phyloP scores from a whole-genome alignment of 2,113 vertebrate species.

The Polypterus bichir region DNA sequence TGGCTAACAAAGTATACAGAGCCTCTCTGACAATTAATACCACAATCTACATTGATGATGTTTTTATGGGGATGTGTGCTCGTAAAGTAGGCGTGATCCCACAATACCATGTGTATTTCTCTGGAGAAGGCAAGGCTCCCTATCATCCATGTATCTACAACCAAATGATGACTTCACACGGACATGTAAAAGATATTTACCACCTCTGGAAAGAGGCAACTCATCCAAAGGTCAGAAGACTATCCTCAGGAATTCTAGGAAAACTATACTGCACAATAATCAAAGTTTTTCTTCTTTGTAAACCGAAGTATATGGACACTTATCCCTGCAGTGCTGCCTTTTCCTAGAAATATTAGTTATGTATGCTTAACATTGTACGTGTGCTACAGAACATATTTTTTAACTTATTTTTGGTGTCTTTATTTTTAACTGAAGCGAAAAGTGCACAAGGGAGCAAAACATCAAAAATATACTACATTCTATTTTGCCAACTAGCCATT shows the following conservation, averaged over 20 bases:
- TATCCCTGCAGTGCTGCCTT: constrained; percentile 78
- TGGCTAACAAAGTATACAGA: constrained; percentile 70
- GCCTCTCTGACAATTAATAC: constrained; percentile 68
- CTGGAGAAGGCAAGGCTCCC: constrained; percentile 72
- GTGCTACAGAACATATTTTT: no score
- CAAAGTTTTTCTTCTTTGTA: constrained; percentile 71
- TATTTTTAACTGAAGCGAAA: no score
- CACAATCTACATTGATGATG: constrained; percentile 83
- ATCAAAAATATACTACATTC: no score
- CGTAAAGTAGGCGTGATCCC: constrained; percentile 68
- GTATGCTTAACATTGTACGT: no score
- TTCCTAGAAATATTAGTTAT: constrained; percentile 40
- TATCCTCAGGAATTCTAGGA: constrained; percentile 50
- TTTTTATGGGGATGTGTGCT: constrained; percentile 94
- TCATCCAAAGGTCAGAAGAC: constrained; percentile 37
- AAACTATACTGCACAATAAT: constrained; percentile 65
- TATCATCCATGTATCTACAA: constrained; percentile 83
- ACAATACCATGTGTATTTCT: constrained; percentile 71
- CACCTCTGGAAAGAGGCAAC: constrained; percentile 67
- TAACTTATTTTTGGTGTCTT: background rate
- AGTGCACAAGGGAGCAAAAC: no score
- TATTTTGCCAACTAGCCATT: no score
- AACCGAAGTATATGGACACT: constrained; percentile 41
- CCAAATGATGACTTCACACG: constrained; percentile 90
- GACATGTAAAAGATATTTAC: constrained; percentile 60